These are phyloP conservation scores for Bibio marci DNA, from an alignment of 2,888 invertebrate species.

Conservation along the genomic window DNA sequence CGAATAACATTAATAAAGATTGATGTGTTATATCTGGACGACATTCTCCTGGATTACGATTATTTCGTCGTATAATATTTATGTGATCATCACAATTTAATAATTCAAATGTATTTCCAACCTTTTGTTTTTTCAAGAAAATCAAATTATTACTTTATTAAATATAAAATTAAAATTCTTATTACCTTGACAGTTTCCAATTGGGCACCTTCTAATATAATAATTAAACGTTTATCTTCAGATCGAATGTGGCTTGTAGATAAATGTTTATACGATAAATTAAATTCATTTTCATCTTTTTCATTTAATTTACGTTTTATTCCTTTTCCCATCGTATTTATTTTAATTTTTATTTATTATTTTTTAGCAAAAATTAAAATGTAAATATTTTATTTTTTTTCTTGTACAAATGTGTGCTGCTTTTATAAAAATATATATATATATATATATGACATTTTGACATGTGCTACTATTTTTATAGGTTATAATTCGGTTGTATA, in stretches of 20 bases:
- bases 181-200: conserved; percentile 88
- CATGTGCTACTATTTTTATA: too few relatives aligned
- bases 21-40: conserved; percentile 97
- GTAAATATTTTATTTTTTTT: conserved; percentile 23
- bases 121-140: conserved; percentile 34
- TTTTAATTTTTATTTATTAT: too few relatives aligned
- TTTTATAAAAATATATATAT: too few relatives aligned
- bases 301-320: conserved; percentile 33
- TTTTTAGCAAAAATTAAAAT: too few relatives aligned
- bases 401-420: conserved; percentile 11
- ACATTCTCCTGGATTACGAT: conserved; percentile 72
- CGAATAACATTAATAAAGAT: conserved; percentile 91
- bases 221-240: conserved; percentile 78
- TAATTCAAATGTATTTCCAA: conserved; percentile 73
- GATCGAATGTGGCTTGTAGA: conserved; percentile 61
- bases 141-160: neutral
- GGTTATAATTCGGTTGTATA: too few relatives aligned
- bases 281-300: conserved; percentile 57
- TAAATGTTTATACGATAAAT: conserved; percentile 60
- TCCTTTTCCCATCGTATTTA: conserved; percentile 11
- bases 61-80: conserved; percentile 66
- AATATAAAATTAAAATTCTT: conserved; percentile 2
- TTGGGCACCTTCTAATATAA: conserved; percentile 86
- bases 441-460: too few relatives aligned
- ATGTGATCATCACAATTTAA: conserved; percentile 89